Base-by-base conservation (phyloP, 2,113 vertebrate species). In the Cyanistes caeruleus region DNA sequence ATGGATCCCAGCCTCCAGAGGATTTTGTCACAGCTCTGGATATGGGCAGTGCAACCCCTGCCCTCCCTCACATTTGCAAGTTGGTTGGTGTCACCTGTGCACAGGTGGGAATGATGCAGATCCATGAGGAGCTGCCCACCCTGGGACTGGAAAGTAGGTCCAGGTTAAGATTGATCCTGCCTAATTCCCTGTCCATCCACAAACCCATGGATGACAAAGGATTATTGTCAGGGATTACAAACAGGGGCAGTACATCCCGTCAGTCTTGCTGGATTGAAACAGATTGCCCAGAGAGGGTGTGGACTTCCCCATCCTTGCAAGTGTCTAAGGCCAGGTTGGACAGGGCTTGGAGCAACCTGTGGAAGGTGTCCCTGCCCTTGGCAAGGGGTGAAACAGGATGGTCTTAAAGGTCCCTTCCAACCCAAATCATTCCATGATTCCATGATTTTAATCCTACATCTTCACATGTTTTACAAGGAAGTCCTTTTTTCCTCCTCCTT, bases 171-270 rank as follows among this genome's bases (percentile, higher is more conserved):
- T 17, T 10, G 6, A 12, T 2, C 2, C 31, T 53, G 51, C 46
- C 46, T 8, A 23, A 53, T 25, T 62, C 28, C 24, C 52, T 39
- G 28, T 27, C 78, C 67, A 35, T 10, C 44, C 51, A 62, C 75
- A 76, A 81, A 46, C n/a, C 4, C 37, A 5, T 1, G 5, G 10
- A 15, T 37, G 39, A 39, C 31, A 28, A 24, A 15, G n/a, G 30
- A 53, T 49, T 39, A 24, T 64, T 24, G 49, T 22, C 55, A 8
- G 3, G 13, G 17, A 49, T 49, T 24, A 44, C 23, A 53, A 53
- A 37, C 27, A 37, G 25, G 0, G 4, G 10, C 13, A 56, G 41
- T 1, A 5, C 3, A 62, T n/a, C 16, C 1, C 0, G 28, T 62
- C 39, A 53, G 4, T 70, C 15, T 28, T 53, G 5, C 1, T 28